Evolutionary conservation across 2,797 vertebrate genomes (phyloP), one percentile per base, ranked within the genome.

Genomic region (Alfaro cultratus): DNA sequence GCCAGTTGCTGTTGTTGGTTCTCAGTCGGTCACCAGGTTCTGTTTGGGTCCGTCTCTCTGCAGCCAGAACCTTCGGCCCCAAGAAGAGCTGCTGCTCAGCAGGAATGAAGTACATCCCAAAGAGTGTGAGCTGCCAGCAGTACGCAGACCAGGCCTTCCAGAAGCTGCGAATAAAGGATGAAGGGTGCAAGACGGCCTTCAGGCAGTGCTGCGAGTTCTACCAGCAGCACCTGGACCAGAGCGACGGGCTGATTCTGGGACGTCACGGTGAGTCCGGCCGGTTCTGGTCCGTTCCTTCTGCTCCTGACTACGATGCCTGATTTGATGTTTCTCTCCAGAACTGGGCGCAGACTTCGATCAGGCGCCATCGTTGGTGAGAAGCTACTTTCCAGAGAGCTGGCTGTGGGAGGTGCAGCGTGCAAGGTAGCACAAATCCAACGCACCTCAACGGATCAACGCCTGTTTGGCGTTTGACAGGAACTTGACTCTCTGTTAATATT

Each of bases 351-450:
- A 91, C 62, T 87, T 96, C 73, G 95, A 97, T 62, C 29, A 88
- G 71, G 92, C 81, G 11, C 91, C 95, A 0, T 88, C 94, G 47
- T 90, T 96, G 80, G 93, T 98, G 80, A 96, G 98, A 31, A 99
- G 97, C 89, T 97, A 95, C 91, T 99, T 99, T 81, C 98, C 98
- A 49, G 98, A 99, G 89, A 98, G 97, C 80, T 99, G 98, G 98
- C 84, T 99, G 31, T 99, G 98, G 98, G 97, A 99, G 92, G 97
- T 97, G 85, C 96, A 97, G 49, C 85, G 1, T 0, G 73, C 83
- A 79, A 93, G 88, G 96, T 96, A 85, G 92, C 64, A 43, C 64
- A 46, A 74, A 77, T 73, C 45, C 64, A 51, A 76, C 67, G 57
- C 71, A 60, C 1, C 46, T 15, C 55, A 31, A 60, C n/a, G 3